Conservation (phyloP, 2,797 vertebrate species). For the Micromesistius poutassou region DNA sequence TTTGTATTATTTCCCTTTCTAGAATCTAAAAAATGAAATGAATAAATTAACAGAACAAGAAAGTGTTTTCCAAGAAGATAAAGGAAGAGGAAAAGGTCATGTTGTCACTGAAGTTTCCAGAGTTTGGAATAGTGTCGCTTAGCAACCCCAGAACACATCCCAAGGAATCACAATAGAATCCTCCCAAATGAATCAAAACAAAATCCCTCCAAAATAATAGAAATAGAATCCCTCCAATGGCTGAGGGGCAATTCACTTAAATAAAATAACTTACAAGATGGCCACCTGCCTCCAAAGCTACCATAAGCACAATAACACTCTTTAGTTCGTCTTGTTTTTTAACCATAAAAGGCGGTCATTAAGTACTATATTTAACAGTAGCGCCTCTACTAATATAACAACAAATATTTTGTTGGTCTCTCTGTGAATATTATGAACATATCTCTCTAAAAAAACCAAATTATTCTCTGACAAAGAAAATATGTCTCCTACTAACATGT, state of each 20-base stretch:
- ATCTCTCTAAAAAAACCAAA: slow-evolving; percentile 32
- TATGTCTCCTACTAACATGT: slow-evolving; percentile 51
- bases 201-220: slow-evolving; percentile 31
- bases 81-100: slow-evolving; percentile 17
- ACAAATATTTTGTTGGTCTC: slow-evolving; percentile 53
- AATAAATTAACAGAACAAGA: slow-evolving; percentile 53
- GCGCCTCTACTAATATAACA: slow-evolving; percentile 62
- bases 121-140: slow-evolving; percentile 53
- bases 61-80: slow-evolving; percentile 48
- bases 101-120: background rate
- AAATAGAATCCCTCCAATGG: slow-evolving; percentile 43
- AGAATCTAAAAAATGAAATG: slow-evolving; percentile 77
- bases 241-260: slow-evolving; percentile 49
- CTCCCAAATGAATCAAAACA: slow-evolving; percentile 25
- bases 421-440: slow-evolving; percentile 39
- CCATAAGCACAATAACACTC: slow-evolving; percentile 62
- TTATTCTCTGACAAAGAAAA: slow-evolving; percentile 37
- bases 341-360: slow-evolving; percentile 68
- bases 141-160: slow-evolving; percentile 56
- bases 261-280: slow-evolving; percentile 61
- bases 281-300: slow-evolving; percentile 65
- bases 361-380: slow-evolving; percentile 70
- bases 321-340: slow-evolving; percentile 50
- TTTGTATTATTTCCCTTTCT: slow-evolving; percentile 76
- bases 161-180: slow-evolving; percentile 42